Percentiles rank a stretch among this genome's conserved stretches.
These are phyloP conservation scores for Dermolepida albohirtum DNA, from an alignment of 2,888 invertebrate species.

Conservation along the genomic window DNA sequence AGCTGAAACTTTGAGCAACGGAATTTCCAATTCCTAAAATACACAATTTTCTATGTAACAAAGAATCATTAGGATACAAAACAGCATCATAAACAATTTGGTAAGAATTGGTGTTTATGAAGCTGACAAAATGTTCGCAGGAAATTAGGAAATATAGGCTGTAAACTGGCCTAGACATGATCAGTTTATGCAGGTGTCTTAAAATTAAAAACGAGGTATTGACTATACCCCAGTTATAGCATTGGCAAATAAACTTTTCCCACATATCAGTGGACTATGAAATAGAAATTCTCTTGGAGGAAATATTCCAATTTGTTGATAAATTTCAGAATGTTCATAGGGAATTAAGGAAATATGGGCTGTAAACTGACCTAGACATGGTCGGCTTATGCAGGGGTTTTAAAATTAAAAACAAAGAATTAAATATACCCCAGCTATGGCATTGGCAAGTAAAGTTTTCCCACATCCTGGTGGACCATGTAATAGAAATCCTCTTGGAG, in stretches of 20 bases:
- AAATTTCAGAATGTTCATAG: slow-evolving; percentile 75
- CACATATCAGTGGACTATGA: slow-evolving; percentile 97
- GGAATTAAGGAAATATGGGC: background rate
- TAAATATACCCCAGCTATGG: slow-evolving; percentile 78
- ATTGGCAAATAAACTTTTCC: slow-evolving; percentile 85
- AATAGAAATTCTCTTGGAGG: slow-evolving; percentile 92
- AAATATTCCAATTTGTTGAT: slow-evolving; percentile 82
- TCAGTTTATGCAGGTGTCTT: background rate
- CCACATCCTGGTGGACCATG: slow-evolving; percentile 98
- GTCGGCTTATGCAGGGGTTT: background rate
- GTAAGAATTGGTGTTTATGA: too few relatives aligned
- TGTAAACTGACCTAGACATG: background rate
- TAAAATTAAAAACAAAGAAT: slow-evolving; percentile 1
- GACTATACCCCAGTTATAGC: slow-evolving; percentile 80
- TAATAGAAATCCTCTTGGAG: slow-evolving; percentile 90
- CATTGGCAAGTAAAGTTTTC: slow-evolving; percentile 84
- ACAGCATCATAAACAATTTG: background rate
- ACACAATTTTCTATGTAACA: slow-evolving; percentile 2
- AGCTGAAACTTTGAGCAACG: slow-evolving; percentile 88
- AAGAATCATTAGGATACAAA: background rate
- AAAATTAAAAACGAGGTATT: background rate
- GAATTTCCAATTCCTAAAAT: slow-evolving; percentile 81
- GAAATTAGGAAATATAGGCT: background rate
- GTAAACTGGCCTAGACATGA: background rate
- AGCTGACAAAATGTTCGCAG: too few relatives aligned